A percentile compares a stretch with the other conserved stretches of the same genome.
Conservation (phyloP, 2,888 invertebrate genomes). For the Amorpha juglandis region DNA sequence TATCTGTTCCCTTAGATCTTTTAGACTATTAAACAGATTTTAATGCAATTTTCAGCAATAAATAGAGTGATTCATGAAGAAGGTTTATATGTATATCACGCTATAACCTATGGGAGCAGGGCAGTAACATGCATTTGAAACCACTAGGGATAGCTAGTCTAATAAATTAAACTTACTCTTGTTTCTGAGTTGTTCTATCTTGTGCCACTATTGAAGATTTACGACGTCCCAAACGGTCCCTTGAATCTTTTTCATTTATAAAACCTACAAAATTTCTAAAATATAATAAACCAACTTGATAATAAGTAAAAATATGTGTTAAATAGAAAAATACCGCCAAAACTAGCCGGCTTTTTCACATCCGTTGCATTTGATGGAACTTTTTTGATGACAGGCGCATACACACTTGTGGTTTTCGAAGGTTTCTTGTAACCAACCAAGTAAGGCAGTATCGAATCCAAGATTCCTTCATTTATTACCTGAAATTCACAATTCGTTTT, state of each 20-base stretch:
- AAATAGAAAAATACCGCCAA: constrained; percentile 64
- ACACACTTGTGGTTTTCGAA: constrained; percentile 78
- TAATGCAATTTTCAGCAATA: no score
- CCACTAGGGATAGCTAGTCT: constrained; percentile 34
- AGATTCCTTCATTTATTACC: constrained; percentile 91
- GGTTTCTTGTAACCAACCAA: constrained; percentile 85
- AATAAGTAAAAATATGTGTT: constrained; percentile 19
- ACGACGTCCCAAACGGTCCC: constrained; percentile 75
- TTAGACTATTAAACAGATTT: no score
- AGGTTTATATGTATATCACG: no score
- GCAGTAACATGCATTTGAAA: no score
- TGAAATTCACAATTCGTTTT: constrained; percentile 68
- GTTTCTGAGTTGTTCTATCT: constrained; percentile 70
- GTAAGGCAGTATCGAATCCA: constrained; percentile 92
- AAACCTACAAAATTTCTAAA: constrained; percentile 57
- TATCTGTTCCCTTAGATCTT: no score
- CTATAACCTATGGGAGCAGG: no score
- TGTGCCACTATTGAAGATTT: constrained; percentile 74
- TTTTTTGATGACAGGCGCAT: constrained; percentile 84
- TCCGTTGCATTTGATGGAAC: constrained; percentile 61
- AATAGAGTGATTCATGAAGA: no score
- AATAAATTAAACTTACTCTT: constrained; percentile 72
- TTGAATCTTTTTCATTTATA: constrained; percentile 73
- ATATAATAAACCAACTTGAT: not conserved
- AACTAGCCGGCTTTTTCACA: constrained; percentile 79